phyloP scores from a whole-genome alignment of 2,113 vertebrate genomes.

The Tetrao urogallus region DNA sequence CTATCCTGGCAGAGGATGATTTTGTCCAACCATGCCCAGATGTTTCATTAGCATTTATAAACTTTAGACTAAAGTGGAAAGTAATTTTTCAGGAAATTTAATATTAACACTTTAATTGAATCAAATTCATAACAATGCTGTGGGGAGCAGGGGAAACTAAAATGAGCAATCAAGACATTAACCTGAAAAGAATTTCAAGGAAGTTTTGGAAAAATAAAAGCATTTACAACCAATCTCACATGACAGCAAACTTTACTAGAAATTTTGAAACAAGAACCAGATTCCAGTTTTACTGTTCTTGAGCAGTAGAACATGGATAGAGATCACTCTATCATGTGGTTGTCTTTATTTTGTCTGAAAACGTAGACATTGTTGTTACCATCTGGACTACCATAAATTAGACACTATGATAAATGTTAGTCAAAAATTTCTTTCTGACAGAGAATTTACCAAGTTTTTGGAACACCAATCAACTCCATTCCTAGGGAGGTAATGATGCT shows the following conservation, averaged over 20 bases:
- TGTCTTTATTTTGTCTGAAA: not conserved
- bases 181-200: not conserved
- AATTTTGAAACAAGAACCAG: not conserved
- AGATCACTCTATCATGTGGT: not conserved
- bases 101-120: not conserved
- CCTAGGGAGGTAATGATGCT: not conserved
- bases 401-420: not conserved
- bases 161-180: not conserved
- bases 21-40: not conserved
- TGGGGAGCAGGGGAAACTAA: not conserved
- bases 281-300: not conserved
- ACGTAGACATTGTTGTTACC: not conserved
- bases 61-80: not conserved
- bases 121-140: not conserved
- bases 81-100: slow-evolving; percentile 2
- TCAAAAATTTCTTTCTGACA: not conserved
- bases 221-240: not conserved
- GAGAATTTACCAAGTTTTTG: not conserved
- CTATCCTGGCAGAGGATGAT: not conserved
- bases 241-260: not conserved
- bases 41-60: not conserved
- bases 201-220: not conserved
- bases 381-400: not conserved
- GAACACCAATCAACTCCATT: not conserved
- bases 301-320: not conserved